A percentile compares a stretch with the other conserved stretches of the same genome.
Evolutionary conservation across 2,888 invertebrate species (phyloP).

Genomic region (Phyto melanocephala): DNA sequence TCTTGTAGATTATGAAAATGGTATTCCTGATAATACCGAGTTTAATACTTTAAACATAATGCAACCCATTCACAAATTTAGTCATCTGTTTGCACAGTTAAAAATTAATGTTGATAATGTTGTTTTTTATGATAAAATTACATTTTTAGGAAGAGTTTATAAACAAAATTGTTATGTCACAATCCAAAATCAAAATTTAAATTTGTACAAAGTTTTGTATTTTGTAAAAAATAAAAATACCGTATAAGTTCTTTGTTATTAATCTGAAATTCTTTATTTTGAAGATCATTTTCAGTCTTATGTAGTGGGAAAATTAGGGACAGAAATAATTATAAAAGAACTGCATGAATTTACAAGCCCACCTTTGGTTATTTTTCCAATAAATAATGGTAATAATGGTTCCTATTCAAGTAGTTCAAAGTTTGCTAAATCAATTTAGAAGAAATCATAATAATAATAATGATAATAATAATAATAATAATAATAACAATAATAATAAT

Average conservation of each 20-base stretch:
- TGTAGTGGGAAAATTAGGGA: not conserved
- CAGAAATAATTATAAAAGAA: too few species aligned
- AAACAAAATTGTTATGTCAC: not conserved
- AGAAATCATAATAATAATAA: too few species aligned
- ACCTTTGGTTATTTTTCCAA: not conserved
- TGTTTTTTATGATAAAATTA: not conserved
- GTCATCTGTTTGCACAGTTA: not conserved
- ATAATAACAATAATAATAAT: too few species aligned
- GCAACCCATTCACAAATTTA: not conserved
- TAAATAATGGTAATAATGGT: not conserved
- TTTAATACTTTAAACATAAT: not conserved
- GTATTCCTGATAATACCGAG: slow-evolving; percentile 27
- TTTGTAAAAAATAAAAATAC: not conserved
- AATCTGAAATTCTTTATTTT: not conserved
- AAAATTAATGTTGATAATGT: not conserved
- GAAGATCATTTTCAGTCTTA: not conserved
- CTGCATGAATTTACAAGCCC: not conserved
- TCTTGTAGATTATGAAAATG: slow-evolving; percentile 44
- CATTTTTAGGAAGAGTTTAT: not conserved
- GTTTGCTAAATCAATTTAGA: not conserved
- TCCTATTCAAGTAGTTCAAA: not conserved
- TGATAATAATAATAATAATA: too few species aligned
- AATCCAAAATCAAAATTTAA: not conserved
- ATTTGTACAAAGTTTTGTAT: not conserved
- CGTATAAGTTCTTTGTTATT: not conserved